Percentiles rank a stretch among this genome's conserved stretches.
phyloP scores from a whole-genome alignment of 2,888 invertebrate species.

The Desoria tigrina region DNA sequence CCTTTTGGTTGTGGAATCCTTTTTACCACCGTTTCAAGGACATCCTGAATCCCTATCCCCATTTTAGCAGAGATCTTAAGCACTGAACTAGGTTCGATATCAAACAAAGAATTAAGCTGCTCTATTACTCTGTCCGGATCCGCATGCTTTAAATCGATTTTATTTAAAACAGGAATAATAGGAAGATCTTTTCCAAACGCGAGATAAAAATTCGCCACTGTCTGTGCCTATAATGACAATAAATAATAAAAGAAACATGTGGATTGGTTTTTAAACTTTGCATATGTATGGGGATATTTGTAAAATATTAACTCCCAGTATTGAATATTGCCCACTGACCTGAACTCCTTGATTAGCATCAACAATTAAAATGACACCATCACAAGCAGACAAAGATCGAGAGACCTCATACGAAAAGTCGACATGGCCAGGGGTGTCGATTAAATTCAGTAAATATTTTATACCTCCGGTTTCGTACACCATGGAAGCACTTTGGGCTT shows the following conservation, averaged over 20 bases:
- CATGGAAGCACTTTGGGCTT: slow-evolving; percentile 92
- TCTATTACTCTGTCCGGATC: slow-evolving; percentile 77
- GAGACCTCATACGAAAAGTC: slow-evolving; percentile 95
- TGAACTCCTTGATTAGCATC: slow-evolving; percentile 82
- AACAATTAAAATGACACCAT: slow-evolving; percentile 90
- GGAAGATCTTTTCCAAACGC: slow-evolving; percentile 78
- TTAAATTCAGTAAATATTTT: slow-evolving; percentile 82
- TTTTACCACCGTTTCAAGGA: slow-evolving; percentile 76
- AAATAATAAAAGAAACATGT: slow-evolving; percentile 8
- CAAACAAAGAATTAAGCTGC: slow-evolving; percentile 80
- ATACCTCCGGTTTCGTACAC: slow-evolving; percentile 65
- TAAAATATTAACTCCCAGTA: slow-evolving; percentile 1
- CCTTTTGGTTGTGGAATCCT: slow-evolving; percentile 73
- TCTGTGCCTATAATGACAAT: slow-evolving; percentile 98
- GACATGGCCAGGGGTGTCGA: slow-evolving; percentile 98
- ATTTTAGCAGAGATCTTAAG: slow-evolving; percentile 87
- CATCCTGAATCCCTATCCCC: slow-evolving; percentile 77
- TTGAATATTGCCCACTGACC: slow-evolving; percentile 30
- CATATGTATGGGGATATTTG: slow-evolving; percentile 3
- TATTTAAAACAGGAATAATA: slow-evolving; percentile 92
- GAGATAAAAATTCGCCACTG: slow-evolving; percentile 92
- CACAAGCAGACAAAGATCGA: slow-evolving; percentile 86
- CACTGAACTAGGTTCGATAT: slow-evolving; percentile 71
- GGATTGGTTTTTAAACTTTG: neutral
- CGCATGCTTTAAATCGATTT: slow-evolving; percentile 91